Percentiles rank a stretch among this genome's conserved stretches.
phyloP scores from a whole-genome alignment of 2,113 vertebrate genomes.

The Triplophysa siluroides region DNA sequence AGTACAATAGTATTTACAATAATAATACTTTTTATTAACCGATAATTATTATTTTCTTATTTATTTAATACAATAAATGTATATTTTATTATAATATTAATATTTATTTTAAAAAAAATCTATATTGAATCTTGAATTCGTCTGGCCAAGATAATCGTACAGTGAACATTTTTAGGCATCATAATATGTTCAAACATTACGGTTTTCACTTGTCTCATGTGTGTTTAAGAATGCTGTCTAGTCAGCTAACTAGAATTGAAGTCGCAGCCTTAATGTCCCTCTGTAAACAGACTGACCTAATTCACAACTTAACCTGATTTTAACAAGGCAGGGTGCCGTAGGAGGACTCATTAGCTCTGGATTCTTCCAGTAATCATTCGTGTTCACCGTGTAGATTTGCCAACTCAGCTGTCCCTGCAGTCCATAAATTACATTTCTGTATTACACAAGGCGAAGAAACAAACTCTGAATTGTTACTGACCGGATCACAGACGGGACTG shows the following conservation, averaged over 20 bases:
- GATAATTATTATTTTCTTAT: too few relatives aligned
- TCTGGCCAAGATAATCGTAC: too few relatives aligned
- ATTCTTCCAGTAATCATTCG: neutral
- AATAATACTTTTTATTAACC: too few relatives aligned
- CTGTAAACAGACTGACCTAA: neutral
- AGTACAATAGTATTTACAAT: too few relatives aligned
- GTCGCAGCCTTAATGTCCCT: neutral
- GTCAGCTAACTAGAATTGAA: neutral
- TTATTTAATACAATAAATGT: too few relatives aligned
- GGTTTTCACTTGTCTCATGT: neutral
- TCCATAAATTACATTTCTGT: neutral
- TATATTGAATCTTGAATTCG: too few relatives aligned
- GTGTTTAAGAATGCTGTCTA: neutral
- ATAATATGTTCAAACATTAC: too few relatives aligned
- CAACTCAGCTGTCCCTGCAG: neutral
- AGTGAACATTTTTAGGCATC: too few relatives aligned
- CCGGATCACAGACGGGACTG: constrained; percentile 89
- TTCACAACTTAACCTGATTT: constrained; percentile 1
- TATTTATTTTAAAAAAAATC: too few relatives aligned
- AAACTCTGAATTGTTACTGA: constrained; percentile 57
- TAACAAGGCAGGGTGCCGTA: neutral
- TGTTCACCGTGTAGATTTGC: neutral
- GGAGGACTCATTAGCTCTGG: neutral
- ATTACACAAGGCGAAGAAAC: neutral
- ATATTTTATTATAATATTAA: too few relatives aligned